Conservation (phyloP, 2,113 vertebrate species). For the Sterna hirundo region DNA sequence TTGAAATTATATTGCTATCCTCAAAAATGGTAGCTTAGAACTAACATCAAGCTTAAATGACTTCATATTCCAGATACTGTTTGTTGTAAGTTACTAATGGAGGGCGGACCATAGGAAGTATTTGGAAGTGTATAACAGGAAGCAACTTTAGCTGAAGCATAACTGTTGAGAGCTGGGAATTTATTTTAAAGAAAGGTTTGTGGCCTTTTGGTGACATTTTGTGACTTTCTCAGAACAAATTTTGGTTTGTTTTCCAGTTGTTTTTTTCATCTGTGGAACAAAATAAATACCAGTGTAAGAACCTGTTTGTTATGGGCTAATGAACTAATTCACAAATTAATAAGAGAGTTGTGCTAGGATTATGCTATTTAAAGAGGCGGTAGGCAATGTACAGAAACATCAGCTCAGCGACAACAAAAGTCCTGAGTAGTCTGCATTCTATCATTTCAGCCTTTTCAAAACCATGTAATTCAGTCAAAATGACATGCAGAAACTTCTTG, state of each 20-base stretch:
- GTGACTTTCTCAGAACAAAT: not conserved
- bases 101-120: not conserved
- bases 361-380: not conserved
- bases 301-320: not conserved
- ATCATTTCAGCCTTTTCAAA: not conserved
- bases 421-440: not conserved
- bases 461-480: not conserved
- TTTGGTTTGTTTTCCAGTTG: not conserved
- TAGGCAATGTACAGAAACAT: not conserved
- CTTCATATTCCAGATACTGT: not conserved
- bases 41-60: not conserved
- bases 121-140: not conserved
- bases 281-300: not conserved
- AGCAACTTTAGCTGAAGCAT: not conserved
- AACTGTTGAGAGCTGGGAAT: not conserved
- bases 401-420: not conserved
- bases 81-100: not conserved
- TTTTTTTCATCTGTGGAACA: not conserved
- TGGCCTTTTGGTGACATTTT: not conserved
- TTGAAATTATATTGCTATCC: not conserved
- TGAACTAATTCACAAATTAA: constrained; percentile 13
- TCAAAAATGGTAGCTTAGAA: not conserved
- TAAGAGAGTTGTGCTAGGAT: not conserved
- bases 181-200: not conserved
- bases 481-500: not conserved